Evolutionary conservation across 2,888 invertebrate species (phyloP).

Genomic region (Rhyacophila evoluta): DNA sequence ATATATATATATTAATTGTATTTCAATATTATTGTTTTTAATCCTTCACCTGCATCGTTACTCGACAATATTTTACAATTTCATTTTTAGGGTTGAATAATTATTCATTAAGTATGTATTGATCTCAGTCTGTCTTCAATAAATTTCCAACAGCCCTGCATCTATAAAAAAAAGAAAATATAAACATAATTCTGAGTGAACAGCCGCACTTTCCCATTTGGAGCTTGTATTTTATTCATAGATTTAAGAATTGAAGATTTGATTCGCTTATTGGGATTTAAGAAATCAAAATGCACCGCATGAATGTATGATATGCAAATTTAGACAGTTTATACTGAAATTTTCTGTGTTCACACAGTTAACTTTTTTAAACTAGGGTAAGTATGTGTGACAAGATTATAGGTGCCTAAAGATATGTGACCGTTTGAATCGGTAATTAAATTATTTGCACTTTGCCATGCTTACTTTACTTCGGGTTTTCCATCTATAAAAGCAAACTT

Average conservation of each 20-base stretch:
- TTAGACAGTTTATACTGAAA: background rate
- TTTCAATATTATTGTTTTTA: background rate
- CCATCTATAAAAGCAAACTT: too few species aligned
- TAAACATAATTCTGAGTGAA: slow-evolving; percentile 27
- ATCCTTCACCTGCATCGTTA: background rate
- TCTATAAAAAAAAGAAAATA: slow-evolving; percentile 11
- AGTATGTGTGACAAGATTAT: background rate
- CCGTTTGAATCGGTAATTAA: background rate
- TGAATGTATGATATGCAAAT: background rate
- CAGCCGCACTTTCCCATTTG: background rate
- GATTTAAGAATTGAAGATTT: background rate
- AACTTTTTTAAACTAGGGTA: background rate
- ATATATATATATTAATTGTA: background rate
- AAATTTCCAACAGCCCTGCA: slow-evolving; percentile 9
- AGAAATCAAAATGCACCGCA: slow-evolving; percentile 10
- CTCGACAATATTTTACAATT: slow-evolving; percentile 20
- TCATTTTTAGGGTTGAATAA: slow-evolving; percentile 27
- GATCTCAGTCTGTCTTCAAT: background rate
- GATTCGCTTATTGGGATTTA: background rate
- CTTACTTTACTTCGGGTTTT: background rate
- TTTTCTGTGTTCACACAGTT: slow-evolving; percentile 12
- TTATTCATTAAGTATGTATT: too few species aligned
- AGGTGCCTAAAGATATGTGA: background rate
- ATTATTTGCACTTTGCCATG: background rate
- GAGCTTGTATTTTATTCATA: background rate